Conservation (phyloP, 2,888 invertebrate species). For the Rotaria magnacalcarata region DNA sequence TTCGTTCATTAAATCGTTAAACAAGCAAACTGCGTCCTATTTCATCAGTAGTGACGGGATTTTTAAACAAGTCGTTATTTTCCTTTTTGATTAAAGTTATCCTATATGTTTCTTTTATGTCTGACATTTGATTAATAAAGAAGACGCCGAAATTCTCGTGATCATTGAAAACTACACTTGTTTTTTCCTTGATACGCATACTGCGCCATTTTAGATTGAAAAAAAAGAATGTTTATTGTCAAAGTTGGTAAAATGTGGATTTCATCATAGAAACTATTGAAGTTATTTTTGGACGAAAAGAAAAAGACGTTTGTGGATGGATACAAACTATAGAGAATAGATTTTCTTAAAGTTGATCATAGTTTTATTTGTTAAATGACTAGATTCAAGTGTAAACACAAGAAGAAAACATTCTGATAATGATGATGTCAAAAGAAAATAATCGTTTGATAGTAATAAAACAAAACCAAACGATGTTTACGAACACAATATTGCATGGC, state of each 20-base stretch:
- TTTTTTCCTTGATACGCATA: not conserved
- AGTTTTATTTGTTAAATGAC: too few relatives aligned
- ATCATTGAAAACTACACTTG: not conserved
- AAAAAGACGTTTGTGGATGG: not conserved
- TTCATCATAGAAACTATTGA: not conserved
- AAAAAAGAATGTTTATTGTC: not conserved
- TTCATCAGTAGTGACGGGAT: not conserved
- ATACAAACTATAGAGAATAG: not conserved
- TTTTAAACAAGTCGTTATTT: too few relatives aligned
- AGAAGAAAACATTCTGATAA: too few relatives aligned
- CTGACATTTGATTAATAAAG: not conserved
- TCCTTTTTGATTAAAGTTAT: not conserved
- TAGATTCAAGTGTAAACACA: too few relatives aligned
- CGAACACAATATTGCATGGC: too few relatives aligned
- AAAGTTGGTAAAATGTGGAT: not conserved
- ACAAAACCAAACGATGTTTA: too few relatives aligned
- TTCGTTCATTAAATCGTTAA: too few relatives aligned
- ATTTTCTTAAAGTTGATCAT: too few relatives aligned
- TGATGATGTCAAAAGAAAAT: too few relatives aligned
- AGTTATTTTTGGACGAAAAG: not conserved
- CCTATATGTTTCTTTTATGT: not conserved
- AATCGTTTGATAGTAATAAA: too few relatives aligned
- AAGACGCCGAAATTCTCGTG: not conserved
- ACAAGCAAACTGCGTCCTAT: not conserved
- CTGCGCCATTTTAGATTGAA: not conserved